Evolutionary conservation across 2,113 vertebrate genomes (phyloP), one percentile per base, ranked within the genome.

Genomic region (Hippocampus comes): DNA sequence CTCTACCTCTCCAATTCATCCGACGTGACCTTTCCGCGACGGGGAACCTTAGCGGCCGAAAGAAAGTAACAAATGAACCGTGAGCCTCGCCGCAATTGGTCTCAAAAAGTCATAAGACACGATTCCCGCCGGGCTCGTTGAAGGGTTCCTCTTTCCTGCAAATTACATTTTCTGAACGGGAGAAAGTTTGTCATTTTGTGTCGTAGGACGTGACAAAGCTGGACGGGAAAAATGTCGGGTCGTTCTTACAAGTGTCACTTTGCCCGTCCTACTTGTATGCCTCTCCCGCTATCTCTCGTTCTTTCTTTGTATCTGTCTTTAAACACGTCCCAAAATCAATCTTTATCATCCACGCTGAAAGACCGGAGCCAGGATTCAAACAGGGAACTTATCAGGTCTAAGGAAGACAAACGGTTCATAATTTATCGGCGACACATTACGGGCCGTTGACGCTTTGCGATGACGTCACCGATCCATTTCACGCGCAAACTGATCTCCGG

Each of bases 401-500:
- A 51, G 15, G 15, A 49, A 49, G 49, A 51, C 49, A 1, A 8
- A 38, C 18, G 7, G 3, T 23, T 3, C 56, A 14, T 27, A 25
- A 57, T 25, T 61, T 4, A 61, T 61, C 15, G 20, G 25, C 59
- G 4, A 30, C 7, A 20, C 27, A 38, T 20, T 17, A 20, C 7
- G 9, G 6, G 10, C 41, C 10, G 64, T 48, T 25, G 1, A 27
- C 43, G 17, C 23, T 3, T 49, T 27, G 64, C 6, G 23, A 49
- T 18, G 64, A 25, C 17, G 23, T 66, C 64, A 48, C 7, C 8
- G 12, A 46, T 66, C 14, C 43, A 86, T 90, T 90, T 87, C 86
- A 89, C 81, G 34, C 57, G 41, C 73, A 73, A 86, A 88, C 79
- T 77, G 78, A 86, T 86, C 85, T 84, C 79, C 83, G 76, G 78